A percentile compares a stretch with the other conserved stretches of the same genome.
Evolutionary conservation across 2,113 vertebrate genomes (phyloP).

Genomic region (Scomber colias): DNA sequence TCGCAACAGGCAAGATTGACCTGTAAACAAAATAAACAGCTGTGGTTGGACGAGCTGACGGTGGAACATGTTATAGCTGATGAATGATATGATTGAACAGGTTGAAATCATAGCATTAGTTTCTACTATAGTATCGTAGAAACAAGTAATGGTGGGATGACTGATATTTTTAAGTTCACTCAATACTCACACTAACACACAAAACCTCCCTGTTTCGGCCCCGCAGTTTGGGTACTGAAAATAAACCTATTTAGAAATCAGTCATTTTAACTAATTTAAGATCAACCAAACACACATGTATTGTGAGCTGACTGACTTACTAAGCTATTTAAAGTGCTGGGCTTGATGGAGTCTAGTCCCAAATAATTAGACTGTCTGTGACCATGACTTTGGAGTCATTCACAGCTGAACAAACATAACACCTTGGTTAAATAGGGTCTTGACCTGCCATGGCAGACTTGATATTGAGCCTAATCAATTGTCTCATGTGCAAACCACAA

Average conservation of each 20-base stretch:
- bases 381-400: constrained; percentile 8
- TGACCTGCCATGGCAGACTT: constrained; percentile 23
- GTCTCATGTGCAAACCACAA: constrained; percentile 29
- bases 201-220: too few relatives aligned
- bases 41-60: too few relatives aligned
- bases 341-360: neutral
- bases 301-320: constrained; percentile 6
- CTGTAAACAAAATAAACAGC: too few relatives aligned
- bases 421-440: constrained; percentile 33
- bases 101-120: neutral
- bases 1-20: too few relatives aligned
- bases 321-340: constrained; percentile 8
- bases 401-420: constrained; percentile 28
- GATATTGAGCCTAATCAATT: constrained; percentile 29
- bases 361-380: constrained; percentile 22
- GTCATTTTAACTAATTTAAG: constrained; percentile 7
- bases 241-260: neutral
- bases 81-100: neutral
- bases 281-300: neutral
- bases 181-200: too few relatives aligned
- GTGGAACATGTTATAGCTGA: too few relatives aligned
- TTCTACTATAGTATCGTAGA: neutral
- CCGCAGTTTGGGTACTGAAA: neutral
- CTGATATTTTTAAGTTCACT: neutral
- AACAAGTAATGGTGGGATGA: neutral